A percentile compares a stretch with the other conserved stretches of the same genome.
These are phyloP conservation scores for Anoplopoma fimbria DNA, from an alignment of 2,113 vertebrate genomes.

Conservation along the genomic window DNA sequence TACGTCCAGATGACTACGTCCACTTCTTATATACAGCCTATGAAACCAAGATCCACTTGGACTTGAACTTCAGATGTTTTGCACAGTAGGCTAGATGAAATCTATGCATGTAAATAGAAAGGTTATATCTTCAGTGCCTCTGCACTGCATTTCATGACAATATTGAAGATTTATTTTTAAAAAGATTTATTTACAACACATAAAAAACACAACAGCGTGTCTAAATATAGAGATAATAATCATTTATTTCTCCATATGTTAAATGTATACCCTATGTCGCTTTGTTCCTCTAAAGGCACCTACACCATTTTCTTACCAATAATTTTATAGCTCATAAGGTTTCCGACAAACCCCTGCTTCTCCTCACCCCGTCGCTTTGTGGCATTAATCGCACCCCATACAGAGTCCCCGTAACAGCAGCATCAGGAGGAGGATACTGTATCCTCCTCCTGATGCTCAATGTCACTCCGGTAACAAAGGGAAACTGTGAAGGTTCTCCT, in stretches of 20 bases:
- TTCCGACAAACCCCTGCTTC: not conserved
- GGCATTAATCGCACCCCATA: conserved; percentile 56
- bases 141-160: not conserved
- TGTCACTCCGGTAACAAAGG: conserved; percentile 25
- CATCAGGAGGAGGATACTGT: conserved; percentile 49
- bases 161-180: not conserved
- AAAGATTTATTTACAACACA: too few relatives aligned
- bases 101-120: not conserved
- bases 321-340: not conserved
- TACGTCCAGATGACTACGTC: too few relatives aligned
- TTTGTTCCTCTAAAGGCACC: not conserved
- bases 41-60: not conserved
- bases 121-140: not conserved
- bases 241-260: not conserved
- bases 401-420: conserved; percentile 14
- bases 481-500: not conserved
- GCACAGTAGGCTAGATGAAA: not conserved
- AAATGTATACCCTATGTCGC: not conserved
- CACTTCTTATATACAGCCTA: too few relatives aligned
- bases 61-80: not conserved
- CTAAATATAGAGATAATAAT: not conserved
- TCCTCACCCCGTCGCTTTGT: not conserved
- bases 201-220: not conserved
- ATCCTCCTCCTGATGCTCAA: conserved; percentile 1
- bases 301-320: not conserved